Conservation (phyloP, 1,140 invertebrate species). For the Daktulosphaira vitifoliae region DNA sequence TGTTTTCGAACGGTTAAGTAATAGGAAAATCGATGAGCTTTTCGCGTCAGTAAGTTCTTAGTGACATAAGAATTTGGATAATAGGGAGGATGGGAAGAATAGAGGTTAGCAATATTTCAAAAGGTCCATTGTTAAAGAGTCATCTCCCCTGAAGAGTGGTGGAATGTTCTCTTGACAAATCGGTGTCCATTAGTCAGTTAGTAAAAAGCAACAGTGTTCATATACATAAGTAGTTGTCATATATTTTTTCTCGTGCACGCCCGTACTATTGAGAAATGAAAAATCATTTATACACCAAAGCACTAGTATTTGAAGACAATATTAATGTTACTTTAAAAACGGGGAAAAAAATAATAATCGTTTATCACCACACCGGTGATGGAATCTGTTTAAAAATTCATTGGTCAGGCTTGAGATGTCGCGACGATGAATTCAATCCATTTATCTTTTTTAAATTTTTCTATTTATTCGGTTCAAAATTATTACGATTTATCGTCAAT, state of each 20-base stretch:
- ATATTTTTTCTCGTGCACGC: neutral
- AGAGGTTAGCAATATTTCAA: slow-evolving; percentile 13
- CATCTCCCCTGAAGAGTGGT: slow-evolving; percentile 11
- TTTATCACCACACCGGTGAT: neutral
- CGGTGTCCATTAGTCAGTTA: slow-evolving; percentile 27
- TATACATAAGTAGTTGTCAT: slow-evolving; percentile 10
- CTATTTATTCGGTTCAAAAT: neutral
- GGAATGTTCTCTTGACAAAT: slow-evolving; percentile 17
- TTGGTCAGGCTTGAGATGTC: neutral
- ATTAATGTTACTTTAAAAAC: slow-evolving; percentile 19
- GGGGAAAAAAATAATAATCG: slow-evolving; percentile 18
- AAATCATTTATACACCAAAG: slow-evolving; percentile 7
- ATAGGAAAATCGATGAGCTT: neutral
- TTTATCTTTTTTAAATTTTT: slow-evolving; percentile 11
- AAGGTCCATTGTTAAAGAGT: slow-evolving; percentile 28
- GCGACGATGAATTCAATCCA: neutral
- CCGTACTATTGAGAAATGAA: slow-evolving; percentile 13
- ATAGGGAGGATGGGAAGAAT: neutral
- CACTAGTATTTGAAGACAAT: neutral
- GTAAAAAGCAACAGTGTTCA: neutral
- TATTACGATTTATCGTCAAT: neutral
- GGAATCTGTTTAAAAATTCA: neutral
- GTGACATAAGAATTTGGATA: slow-evolving; percentile 4
- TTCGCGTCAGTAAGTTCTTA: neutral
- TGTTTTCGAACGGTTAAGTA: too few species aligned